Percentiles rank a stretch among this genome's conserved stretches.
Evolutionary conservation across 1,140 invertebrate genomes (phyloP).

Genomic region (Charaxes varanes): DNA sequence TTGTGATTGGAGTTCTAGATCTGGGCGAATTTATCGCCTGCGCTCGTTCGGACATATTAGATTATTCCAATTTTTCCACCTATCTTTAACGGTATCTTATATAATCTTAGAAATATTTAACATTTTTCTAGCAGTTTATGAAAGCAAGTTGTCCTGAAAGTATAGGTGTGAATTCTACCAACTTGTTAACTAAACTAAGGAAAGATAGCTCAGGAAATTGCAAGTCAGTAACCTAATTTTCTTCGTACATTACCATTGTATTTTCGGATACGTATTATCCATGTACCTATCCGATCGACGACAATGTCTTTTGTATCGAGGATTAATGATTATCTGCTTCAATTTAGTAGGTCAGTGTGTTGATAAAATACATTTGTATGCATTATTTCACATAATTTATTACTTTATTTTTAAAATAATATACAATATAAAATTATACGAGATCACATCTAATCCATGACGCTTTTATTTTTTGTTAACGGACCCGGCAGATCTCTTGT

Average conservation of each 20-base stretch:
- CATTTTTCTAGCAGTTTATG: background rate
- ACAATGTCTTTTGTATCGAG: slow-evolving; percentile 6
- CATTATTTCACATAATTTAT: background rate
- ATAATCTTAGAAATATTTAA: background rate
- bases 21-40: slow-evolving; percentile 34
- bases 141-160: background rate
- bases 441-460: too few species aligned
- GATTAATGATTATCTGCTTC: slow-evolving; percentile 3
- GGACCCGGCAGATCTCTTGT: too few species aligned
- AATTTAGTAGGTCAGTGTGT: slow-evolving; percentile 36
- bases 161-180: slow-evolving; percentile 3
- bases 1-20: slow-evolving; percentile 48
- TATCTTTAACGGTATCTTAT: background rate
- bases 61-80: background rate
- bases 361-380: background rate
- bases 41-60: slow-evolving; percentile 28
- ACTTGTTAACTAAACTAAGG: background rate
- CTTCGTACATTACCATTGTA: background rate
- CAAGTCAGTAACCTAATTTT: slow-evolving; percentile 20
- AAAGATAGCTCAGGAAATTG: slow-evolving; percentile 8
- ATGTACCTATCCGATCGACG: background rate
- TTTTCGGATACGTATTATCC: slow-evolving; percentile 4
- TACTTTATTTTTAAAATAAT: too few species aligned
- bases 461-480: too few species aligned
- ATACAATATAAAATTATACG: too few species aligned